phyloP scores from a whole-genome alignment of 2,888 invertebrate species.

The Agrilus biguttatus region DNA sequence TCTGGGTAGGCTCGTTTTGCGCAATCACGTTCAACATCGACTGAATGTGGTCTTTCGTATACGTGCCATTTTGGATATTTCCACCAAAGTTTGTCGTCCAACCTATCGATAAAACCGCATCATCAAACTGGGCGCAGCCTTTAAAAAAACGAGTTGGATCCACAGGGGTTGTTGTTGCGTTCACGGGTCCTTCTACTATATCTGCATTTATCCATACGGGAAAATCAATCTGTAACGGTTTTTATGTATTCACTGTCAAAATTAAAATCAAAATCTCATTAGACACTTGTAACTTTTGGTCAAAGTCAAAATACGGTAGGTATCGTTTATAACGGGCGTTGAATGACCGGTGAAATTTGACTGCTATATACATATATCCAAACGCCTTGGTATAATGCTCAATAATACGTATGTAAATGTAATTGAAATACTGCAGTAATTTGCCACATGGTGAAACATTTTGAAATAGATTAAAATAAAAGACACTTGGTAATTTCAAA shows the following conservation, averaged over 20 bases:
- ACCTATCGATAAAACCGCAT: conserved; percentile 61
- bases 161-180: conserved; percentile 43
- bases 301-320: too few species aligned
- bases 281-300: not conserved
- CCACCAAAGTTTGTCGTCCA: conserved; percentile 65
- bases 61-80: conserved; percentile 38
- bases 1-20: conserved; percentile 41
- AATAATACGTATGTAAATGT: too few species aligned
- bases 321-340: too few species aligned
- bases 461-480: too few species aligned
- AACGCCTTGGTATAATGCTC: too few species aligned
- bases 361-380: too few species aligned
- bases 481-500: too few species aligned
- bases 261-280: too few species aligned
- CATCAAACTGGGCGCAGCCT: conserved; percentile 40
- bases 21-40: conserved; percentile 50
- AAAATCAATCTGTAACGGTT: conserved; percentile 41
- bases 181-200: conserved; percentile 62
- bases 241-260: conserved; percentile 1
- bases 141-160: conserved; percentile 48
- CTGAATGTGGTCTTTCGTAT: conserved; percentile 47
- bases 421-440: too few species aligned
- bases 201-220: conserved; percentile 85
- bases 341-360: too few species aligned
- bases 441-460: too few species aligned